Percentiles rank a stretch among this genome's conserved stretches.
Conservation (phyloP, 2,113 vertebrate genomes). For the Podiceps cristatus region DNA sequence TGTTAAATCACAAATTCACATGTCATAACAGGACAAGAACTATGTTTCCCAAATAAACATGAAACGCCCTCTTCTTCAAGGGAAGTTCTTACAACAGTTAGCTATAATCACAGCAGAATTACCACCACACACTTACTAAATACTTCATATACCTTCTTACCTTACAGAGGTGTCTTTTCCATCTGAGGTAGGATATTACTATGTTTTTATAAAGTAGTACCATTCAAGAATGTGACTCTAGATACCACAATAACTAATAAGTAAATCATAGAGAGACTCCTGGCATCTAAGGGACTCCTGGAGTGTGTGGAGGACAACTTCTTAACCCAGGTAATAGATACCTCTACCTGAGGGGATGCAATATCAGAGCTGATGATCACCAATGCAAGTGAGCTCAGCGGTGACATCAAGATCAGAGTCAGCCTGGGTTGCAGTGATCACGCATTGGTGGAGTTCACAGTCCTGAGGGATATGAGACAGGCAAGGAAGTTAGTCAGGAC, state of each 20-base stretch:
- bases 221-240: background rate
- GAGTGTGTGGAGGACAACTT: no score
- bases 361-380: no score
- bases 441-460: no score
- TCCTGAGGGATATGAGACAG: no score
- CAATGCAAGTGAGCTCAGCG: no score
- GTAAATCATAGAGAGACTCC: background rate
- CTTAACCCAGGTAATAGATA: no score
- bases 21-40: background rate
- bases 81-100: background rate
- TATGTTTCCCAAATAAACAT: background rate
- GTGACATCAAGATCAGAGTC: no score
- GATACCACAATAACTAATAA: background rate
- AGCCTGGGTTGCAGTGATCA: no score
- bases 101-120: background rate
- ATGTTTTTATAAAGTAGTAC: background rate
- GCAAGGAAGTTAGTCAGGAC: no score
- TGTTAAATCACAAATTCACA: background rate
- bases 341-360: no score
- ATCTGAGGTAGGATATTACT: fast-evolving
- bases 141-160: background rate
- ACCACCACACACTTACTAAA: background rate
- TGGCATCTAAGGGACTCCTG: no score
- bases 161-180: background rate
- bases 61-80: fast-evolving